phyloP scores from a whole-genome alignment of 2,113 vertebrate species.

The Saccopteryx bilineata region DNA sequence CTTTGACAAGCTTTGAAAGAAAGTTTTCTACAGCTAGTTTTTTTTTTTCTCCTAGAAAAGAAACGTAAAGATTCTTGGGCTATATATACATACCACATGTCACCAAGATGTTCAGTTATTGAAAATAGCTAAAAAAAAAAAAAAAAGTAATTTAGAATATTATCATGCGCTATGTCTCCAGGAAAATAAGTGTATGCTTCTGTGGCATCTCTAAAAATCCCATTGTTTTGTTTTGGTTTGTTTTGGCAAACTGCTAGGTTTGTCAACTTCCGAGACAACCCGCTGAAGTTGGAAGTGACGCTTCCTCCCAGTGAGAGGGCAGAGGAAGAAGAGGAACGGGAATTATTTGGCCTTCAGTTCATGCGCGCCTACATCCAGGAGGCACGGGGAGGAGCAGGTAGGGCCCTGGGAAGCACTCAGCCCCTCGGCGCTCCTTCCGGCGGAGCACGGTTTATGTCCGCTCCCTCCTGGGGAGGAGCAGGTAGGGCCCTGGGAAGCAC shows the following conservation, averaged over 20 bases:
- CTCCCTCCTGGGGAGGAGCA: constrained; percentile 66
- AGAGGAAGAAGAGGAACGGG: constrained; percentile 92
- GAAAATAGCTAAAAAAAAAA: constrained; percentile 3
- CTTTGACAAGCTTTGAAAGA: constrained; percentile 36
- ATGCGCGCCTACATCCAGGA: constrained; percentile 95
- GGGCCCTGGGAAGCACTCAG: background rate
- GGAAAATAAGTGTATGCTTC: background rate
- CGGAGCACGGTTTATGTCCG: background rate
- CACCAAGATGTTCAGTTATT: constrained; percentile 28
- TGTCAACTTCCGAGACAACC: constrained; percentile 98
- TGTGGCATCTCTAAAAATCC: constrained; percentile 54
- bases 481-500: constrained; percentile 72
- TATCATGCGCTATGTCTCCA: constrained; percentile 42
- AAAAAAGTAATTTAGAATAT: constrained; percentile 39
- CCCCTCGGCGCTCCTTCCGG: background rate
- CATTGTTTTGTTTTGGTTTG: constrained; percentile 54
- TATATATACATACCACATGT: background rate
- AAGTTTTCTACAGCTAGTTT: background rate
- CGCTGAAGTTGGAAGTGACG: constrained; percentile 91
- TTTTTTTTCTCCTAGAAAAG: constrained; percentile 45
- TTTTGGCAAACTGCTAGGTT: constrained; percentile 90
- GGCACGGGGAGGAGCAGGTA: constrained; percentile 85
- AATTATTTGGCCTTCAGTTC: constrained; percentile 95
- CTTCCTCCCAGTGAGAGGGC: constrained; percentile 84
- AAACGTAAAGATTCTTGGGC: constrained; percentile 46